Conservation (phyloP, 2,797 vertebrate species). For the Gymnothorax reevesii region DNA sequence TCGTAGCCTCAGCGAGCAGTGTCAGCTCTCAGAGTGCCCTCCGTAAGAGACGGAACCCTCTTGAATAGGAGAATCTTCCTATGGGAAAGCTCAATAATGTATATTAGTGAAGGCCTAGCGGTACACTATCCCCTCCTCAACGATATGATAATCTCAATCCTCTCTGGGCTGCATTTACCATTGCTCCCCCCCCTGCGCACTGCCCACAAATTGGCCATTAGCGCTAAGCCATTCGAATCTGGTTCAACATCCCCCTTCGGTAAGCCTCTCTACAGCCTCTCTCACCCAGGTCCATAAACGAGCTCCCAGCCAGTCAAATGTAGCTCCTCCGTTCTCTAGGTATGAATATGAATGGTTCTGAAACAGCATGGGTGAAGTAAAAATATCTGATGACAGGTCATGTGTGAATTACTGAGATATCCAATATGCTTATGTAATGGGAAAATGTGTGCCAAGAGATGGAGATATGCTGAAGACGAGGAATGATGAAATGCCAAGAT, state of each 20-base stretch:
- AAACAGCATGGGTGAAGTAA: neutral
- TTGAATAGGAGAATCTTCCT: neutral
- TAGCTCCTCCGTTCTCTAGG: neutral
- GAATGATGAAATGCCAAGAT: neutral
- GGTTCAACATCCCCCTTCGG: neutral
- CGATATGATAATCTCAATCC: neutral
- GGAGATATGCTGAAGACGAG: neutral
- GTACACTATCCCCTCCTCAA: neutral
- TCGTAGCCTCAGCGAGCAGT: neutral
- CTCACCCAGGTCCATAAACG: neutral
- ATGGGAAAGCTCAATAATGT: neutral
- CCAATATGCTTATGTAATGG: neutral
- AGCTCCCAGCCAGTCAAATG: neutral
- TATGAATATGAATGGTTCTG: constrained; percentile 7
- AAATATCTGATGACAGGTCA: neutral
- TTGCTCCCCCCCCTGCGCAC: neutral
- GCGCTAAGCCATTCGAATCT: neutral
- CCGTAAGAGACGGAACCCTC: neutral
- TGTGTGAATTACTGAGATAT: neutral
- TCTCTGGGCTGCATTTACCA: neutral
- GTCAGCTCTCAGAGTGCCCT: neutral
- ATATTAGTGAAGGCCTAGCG: neutral
- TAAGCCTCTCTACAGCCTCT: neutral
- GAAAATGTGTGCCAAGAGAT: neutral
- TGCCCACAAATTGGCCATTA: neutral